These are phyloP conservation scores for Caenorhabditis sp. DNA, from an alignment of 2,888 invertebrate species.

Conservation along the genomic window DNA sequence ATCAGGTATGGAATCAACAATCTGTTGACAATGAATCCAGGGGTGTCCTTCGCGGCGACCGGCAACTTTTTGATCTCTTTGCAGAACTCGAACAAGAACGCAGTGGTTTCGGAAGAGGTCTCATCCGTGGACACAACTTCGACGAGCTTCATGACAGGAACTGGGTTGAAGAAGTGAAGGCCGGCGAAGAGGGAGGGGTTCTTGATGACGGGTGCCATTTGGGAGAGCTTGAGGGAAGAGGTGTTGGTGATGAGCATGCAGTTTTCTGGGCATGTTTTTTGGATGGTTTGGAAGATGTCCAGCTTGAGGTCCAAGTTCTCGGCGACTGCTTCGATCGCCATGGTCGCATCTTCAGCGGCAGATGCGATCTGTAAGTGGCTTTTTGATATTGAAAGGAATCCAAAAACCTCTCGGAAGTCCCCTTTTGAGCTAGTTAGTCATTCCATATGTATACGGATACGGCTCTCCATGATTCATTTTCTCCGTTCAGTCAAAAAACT, in stretches of 20 bases:
- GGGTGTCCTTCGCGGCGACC: constrained; percentile 93
- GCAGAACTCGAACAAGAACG: constrained; percentile 89
- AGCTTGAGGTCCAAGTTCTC: constrained; percentile 90
- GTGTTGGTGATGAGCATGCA: constrained; percentile 93
- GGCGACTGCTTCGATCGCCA: constrained; percentile 92
- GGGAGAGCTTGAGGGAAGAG: constrained; percentile 90
- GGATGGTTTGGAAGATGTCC: constrained; percentile 89
- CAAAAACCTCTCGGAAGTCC: too few species aligned
- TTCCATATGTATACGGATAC: too few species aligned
- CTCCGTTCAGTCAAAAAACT: too few species aligned
- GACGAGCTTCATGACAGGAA: constrained; percentile 92
- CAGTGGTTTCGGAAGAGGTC: constrained; percentile 89
- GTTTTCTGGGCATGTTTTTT: constrained; percentile 86
- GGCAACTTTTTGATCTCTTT: constrained; percentile 90
- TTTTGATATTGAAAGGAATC: too few species aligned
- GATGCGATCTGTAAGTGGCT: constrained; percentile 77
- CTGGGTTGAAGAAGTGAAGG: constrained; percentile 94
- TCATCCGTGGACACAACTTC: constrained; percentile 90
- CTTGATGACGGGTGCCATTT: constrained; percentile 86
- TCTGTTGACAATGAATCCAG: constrained; percentile 94
- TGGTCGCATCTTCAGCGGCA: constrained; percentile 87
- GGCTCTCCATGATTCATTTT: too few species aligned
- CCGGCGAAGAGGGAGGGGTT: constrained; percentile 88
- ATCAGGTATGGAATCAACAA: constrained; percentile 90
- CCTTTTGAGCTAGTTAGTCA: too few species aligned